Conservation (phyloP, 1,140 invertebrate species). For the Platorchestia sp. region DNA sequence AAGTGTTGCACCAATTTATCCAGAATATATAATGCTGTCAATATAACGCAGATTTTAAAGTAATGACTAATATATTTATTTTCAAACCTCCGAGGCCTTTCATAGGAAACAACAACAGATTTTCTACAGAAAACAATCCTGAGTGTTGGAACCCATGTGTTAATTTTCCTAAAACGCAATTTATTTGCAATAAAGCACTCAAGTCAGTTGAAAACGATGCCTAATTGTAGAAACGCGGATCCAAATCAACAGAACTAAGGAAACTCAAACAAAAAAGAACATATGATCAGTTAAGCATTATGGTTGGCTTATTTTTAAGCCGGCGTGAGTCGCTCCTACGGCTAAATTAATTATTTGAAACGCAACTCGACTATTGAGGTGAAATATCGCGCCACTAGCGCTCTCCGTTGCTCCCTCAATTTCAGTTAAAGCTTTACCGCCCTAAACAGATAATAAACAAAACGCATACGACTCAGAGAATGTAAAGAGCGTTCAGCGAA, state of each 20-base stretch:
- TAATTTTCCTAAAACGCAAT: neutral
- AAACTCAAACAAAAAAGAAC: neutral
- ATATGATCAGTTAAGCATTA: neutral
- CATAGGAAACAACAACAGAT: neutral
- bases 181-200: neutral
- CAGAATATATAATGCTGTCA: neutral
- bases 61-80: neutral
- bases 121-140: no score
- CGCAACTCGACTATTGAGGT: neutral
- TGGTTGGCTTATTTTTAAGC: neutral
- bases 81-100: neutral
- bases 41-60: neutral
- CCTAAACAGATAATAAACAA: neutral
- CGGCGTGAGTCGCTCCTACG: neutral
- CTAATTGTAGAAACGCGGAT: neutral
- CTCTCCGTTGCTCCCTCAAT: neutral
- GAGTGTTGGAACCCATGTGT: no score
- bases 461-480: neutral
- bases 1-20: neutral
- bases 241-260: neutral
- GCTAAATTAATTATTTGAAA: neutral
- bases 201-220: neutral
- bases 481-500: neutral
- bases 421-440: neutral
- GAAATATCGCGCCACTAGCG: neutral